A percentile compares a stretch with the other conserved stretches of the same genome.
Conservation (phyloP, 1,140 invertebrate species). For the Bombus fervidus region DNA sequence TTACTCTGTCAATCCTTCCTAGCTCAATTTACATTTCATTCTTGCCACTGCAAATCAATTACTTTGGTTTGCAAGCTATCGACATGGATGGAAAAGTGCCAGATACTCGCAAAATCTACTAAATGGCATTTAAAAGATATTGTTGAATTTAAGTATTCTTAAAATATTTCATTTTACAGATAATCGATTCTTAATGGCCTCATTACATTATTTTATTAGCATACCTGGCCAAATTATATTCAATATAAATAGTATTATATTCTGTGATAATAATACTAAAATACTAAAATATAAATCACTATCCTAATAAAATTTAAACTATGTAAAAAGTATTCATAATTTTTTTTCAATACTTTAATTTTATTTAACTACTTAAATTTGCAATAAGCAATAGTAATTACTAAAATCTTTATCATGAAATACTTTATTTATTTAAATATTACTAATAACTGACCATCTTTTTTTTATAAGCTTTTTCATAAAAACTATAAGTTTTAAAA, state of each 20-base stretch:
- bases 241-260: conserved; percentile 11
- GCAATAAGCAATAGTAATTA: conserved; percentile 3
- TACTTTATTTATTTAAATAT: background rate
- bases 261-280: conserved; percentile 19
- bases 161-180: background rate
- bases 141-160: background rate
- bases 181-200: conserved; percentile 4
- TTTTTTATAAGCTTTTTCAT: background rate
- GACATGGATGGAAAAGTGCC: conserved; percentile 60
- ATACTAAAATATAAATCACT: conserved; percentile 18
- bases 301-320: conserved; percentile 27
- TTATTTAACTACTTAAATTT: background rate
- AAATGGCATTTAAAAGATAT: conserved; percentile 5
- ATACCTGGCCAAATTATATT: conserved; percentile 4
- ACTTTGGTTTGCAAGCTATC: conserved; percentile 47
- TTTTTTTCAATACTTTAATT: background rate
- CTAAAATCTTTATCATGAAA: background rate
- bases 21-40: conserved; percentile 48
- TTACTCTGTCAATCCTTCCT: conserved; percentile 58
- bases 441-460: conserved; percentile 1
- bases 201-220: background rate
- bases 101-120: conserved; percentile 39
- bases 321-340: background rate
- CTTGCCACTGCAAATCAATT: conserved; percentile 39
- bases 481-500: background rate